Conservation (phyloP, 2,888 invertebrate genomes). For the Plebejus melissa region DNA sequence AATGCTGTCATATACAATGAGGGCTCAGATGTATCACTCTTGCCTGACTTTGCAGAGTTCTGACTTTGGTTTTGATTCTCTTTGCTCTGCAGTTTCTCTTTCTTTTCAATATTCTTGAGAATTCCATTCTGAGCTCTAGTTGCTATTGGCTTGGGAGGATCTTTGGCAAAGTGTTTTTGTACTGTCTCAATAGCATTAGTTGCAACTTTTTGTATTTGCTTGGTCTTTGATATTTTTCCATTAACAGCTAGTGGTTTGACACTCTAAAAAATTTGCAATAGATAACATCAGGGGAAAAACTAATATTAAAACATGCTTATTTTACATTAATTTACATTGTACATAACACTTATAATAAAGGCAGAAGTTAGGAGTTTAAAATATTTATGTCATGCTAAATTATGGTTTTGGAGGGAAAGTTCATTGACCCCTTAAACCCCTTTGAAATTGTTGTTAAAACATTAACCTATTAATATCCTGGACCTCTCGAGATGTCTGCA, state of each 20-base stretch:
- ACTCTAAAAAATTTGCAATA: constrained; percentile 51
- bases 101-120: constrained; percentile 64
- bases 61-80: constrained; percentile 62
- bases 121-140: constrained; percentile 66
- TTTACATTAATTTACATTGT: not conserved
- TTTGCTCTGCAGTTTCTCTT: constrained; percentile 42
- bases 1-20: constrained; percentile 88
- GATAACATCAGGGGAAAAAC: not conserved
- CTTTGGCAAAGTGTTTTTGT: constrained; percentile 64
- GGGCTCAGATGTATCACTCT: constrained; percentile 86
- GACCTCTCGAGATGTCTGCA: not conserved
- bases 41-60: constrained; percentile 63
- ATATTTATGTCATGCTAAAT: not conserved
- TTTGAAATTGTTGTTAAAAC: not conserved
- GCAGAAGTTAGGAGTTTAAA: not conserved
- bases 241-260: constrained; percentile 60
- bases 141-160: constrained; percentile 55
- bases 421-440: constrained; percentile 45
- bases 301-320: not conserved
- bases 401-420: constrained; percentile 58
- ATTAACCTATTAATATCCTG: not conserved
- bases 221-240: constrained; percentile 69
- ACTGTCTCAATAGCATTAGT: constrained; percentile 62
- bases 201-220: constrained; percentile 62
- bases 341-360: not conserved